Evolutionary conservation across 92 coral and sea anemone genomes (phyloP).

Genomic region (Siderastrea siderea): DNA sequence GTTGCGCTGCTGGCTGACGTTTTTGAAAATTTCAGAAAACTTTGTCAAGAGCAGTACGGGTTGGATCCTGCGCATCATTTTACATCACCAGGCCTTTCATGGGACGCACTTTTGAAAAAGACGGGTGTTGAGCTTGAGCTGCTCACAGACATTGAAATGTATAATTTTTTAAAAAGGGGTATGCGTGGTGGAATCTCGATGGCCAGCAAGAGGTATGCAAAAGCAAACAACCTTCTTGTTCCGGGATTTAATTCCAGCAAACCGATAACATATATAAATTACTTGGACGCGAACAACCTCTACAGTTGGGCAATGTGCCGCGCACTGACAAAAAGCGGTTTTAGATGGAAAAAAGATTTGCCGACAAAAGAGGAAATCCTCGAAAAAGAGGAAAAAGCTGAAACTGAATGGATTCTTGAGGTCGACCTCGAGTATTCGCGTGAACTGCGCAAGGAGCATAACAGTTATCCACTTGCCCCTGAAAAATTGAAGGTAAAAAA

Average conservation of each 20-base stretch:
- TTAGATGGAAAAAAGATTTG: too few species aligned
- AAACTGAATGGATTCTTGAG: too few species aligned
- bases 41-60: not conserved
- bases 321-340: too few species aligned
- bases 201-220: not conserved
- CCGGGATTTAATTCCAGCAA: not conserved
- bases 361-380: too few species aligned
- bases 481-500: too few species aligned
- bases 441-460: too few species aligned
- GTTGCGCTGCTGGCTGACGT: not conserved
- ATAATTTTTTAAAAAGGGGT: not conserved
- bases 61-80: not conserved
- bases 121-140: too few species aligned
- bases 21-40: not conserved
- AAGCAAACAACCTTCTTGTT: not conserved
- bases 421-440: too few species aligned
- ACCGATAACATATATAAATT: not conserved
- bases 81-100: not conserved
- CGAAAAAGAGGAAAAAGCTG: too few species aligned
- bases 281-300: not conserved
- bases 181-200: too few species aligned
- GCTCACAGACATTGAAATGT: not conserved
- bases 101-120: too few species aligned
- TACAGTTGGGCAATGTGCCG: not conserved
- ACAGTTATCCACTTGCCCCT: too few species aligned